Base-by-base conservation (phyloP, 2,888 invertebrate species). In the Oscheius sp. region DNA sequence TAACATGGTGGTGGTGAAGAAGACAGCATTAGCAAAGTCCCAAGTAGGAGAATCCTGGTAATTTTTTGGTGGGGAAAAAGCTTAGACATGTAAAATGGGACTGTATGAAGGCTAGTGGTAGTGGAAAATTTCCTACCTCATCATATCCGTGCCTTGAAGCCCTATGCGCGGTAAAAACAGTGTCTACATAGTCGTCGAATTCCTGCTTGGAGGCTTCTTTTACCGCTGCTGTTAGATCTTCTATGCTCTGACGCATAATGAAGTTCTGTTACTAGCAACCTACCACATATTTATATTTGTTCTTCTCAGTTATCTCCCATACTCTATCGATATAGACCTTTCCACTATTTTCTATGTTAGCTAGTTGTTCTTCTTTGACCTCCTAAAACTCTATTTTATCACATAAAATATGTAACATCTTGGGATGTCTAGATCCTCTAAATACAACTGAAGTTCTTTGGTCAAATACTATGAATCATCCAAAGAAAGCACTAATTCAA, bases 61-160 rank as follows among this genome's bases (percentile, higher is more conserved):
- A 24, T 17, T 28, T 28, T 8, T 33, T n/a, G n/a, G n/a, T n/a
- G 22, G 20, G 5, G 26, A 41, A 45, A 44, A 9, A 61, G 30
- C 8, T 26, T 44, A 47, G 47, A 26, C 3, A 9, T 2, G 20
- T 5, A 9, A 54, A 28, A n/a, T n/a, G n/a, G n/a, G n/a, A n/a
- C n/a, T n/a, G n/a, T n/a, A n/a, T n/a, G n/a, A n/a, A n/a, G n/a
- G n/a, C n/a, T n/a, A n/a, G n/a, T n/a, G n/a, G n/a, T n/a, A n/a
- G n/a, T n/a, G n/a, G n/a, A n/a, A n/a, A n/a, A n/a, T 14, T 28
- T 30, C 49, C 9, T 20, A 64, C 77, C 22, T 84, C 83, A 47
- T 84, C 84, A 50, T 82, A 84, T 9, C 84, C 84, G 62, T 84
- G 84, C 9, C 84, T 67, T 2, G 82, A 77, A 17, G 76, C 71